Evolutionary conservation across 1,140 invertebrate species (phyloP).

Genomic region (Drosophila ananassae): DNA sequence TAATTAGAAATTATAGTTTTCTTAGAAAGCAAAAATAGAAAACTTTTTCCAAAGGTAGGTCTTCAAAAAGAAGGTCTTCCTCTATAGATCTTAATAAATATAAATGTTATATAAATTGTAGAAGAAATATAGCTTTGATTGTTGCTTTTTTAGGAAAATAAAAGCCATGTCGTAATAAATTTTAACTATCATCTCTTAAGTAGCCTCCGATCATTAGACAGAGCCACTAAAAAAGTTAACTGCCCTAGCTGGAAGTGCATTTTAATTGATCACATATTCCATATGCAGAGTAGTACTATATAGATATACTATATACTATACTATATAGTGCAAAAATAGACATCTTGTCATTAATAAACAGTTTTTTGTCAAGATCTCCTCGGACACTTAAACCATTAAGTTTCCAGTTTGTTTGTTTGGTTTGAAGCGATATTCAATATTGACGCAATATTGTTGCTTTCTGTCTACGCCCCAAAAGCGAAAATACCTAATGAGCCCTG

Average conservation of each 20-base stretch:
- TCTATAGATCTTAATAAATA: too few species aligned
- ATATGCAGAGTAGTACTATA: not conserved
- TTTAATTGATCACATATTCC: not conserved
- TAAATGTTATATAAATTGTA: not conserved
- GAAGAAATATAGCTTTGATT: not conserved
- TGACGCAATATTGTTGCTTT: conserved; percentile 34
- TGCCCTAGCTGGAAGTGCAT: not conserved
- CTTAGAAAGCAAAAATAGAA: too few species aligned
- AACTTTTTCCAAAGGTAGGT: too few species aligned
- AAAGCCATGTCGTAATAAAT: not conserved
- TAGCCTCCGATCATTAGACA: not conserved
- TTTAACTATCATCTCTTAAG: not conserved
- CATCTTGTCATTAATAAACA: conserved; percentile 25
- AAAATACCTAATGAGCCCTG: conserved; percentile 9
- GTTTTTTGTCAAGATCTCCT: not conserved
- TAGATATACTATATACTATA: not conserved
- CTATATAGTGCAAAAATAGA: not conserved
- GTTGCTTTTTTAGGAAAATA: not conserved
- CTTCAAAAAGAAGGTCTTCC: too few species aligned
- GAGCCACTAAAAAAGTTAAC: not conserved
- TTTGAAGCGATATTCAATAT: conserved; percentile 31
- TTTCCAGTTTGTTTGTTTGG: conserved; percentile 3
- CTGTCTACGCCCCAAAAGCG: conserved; percentile 30
- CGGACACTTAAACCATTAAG: conserved; percentile 24
- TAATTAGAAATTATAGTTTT: too few species aligned